phyloP scores from a whole-genome alignment of 2,113 vertebrate genomes.

The Ciconia maguari region DNA sequence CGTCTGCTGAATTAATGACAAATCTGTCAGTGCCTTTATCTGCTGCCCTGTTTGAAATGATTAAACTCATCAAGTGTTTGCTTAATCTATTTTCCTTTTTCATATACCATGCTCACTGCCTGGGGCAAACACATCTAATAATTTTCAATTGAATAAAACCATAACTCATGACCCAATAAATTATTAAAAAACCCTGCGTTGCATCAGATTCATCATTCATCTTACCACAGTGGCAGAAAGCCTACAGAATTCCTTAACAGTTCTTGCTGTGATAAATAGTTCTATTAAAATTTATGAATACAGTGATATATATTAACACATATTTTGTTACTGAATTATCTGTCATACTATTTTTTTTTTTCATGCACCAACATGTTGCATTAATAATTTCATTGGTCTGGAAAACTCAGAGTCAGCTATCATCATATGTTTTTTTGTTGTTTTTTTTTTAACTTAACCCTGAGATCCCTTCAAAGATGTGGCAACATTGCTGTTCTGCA shows the following conservation, averaged over 20 bases:
- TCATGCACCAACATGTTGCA: background rate
- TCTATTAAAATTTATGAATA: constrained; percentile 70
- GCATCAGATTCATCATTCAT: constrained; percentile 73
- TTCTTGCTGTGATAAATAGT: constrained; percentile 72
- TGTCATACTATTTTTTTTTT: constrained; percentile 9
- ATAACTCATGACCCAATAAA: constrained; percentile 82
- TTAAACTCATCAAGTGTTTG: constrained; percentile 75
- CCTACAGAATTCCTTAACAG: constrained; percentile 62
- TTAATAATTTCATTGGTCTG: constrained; percentile 16
- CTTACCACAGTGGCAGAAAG: constrained; percentile 60
- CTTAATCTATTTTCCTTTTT: constrained; percentile 79
- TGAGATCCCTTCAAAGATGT: background rate
- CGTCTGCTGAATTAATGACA: constrained; percentile 72
- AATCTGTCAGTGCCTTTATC: constrained; percentile 65
- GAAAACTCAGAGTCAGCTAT: background rate
- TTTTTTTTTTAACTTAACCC: background rate
- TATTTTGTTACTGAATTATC: constrained; percentile 56
- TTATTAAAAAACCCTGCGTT: constrained; percentile 72
- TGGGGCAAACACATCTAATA: constrained; percentile 76
- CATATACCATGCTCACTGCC: constrained; percentile 64
- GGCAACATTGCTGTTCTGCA: background rate
- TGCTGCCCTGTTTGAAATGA: constrained; percentile 70
- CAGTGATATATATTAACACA: constrained; percentile 48
- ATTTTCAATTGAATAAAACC: constrained; percentile 80
- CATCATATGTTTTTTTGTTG: background rate